Conservation (phyloP, 2,113 vertebrate genomes). For the Onychorhynchus coronatus region DNA sequence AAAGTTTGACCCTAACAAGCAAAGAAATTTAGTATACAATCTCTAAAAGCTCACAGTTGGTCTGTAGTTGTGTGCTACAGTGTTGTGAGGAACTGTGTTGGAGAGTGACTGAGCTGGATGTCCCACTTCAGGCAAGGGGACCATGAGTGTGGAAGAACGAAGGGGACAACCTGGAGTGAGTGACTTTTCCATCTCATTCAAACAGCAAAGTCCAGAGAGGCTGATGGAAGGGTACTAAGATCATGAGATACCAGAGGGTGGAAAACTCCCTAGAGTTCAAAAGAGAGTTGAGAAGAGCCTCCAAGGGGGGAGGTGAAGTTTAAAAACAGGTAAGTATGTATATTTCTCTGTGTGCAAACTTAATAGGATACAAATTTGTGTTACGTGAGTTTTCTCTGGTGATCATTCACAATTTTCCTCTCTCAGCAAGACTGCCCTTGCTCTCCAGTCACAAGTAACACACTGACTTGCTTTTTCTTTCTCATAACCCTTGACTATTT, state of each 20-base stretch:
- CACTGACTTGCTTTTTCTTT: background rate
- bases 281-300: background rate
- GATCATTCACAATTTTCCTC: background rate
- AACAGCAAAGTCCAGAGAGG: background rate
- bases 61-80: rapidly evolving
- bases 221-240: background rate
- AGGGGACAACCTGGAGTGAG: background rate
- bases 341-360: background rate
- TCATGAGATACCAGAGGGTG: background rate
- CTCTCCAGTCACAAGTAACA: background rate
- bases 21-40: background rate
- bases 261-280: background rate
- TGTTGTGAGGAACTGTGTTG: background rate
- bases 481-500: background rate
- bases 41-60: background rate
- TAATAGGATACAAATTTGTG: background rate
- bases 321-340: background rate
- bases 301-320: background rate
- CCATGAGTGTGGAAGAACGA: background rate
- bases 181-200: background rate
- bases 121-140: background rate
- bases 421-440: background rate
- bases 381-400: background rate
- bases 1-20: background rate
- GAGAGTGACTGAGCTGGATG: background rate